Evolutionary conservation across 2,797 vertebrate species (phyloP).

Genomic region (Prunella strophiata): DNA sequence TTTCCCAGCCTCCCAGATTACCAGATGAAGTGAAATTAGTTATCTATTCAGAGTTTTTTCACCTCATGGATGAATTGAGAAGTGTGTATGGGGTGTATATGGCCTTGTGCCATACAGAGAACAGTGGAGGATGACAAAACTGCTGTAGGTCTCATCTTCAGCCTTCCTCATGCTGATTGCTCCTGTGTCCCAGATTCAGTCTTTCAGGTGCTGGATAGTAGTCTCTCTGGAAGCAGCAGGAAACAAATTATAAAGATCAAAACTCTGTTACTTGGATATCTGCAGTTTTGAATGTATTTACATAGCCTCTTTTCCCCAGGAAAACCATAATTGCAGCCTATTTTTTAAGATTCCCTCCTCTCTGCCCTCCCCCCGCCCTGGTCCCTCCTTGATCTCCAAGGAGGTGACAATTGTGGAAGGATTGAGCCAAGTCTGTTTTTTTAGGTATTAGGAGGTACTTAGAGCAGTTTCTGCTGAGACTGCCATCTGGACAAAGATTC

Average conservation of each 20-base stretch:
- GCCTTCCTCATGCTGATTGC: background rate
- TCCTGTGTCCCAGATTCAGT: background rate
- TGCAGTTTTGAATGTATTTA: background rate
- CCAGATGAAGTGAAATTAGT: background rate
- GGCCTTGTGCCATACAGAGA: background rate
- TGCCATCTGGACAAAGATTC: constrained; percentile 35
- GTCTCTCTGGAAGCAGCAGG: background rate
- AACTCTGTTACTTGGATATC: background rate
- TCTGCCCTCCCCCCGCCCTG: background rate
- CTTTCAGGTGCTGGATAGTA: background rate
- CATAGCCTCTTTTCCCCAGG: background rate
- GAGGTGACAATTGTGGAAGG: constrained; percentile 48
- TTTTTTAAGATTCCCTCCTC: background rate
- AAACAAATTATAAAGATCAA: background rate
- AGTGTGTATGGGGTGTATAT: background rate
- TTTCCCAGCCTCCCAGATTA: background rate
- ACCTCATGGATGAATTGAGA: background rate
- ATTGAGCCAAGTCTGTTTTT: constrained; percentile 46
- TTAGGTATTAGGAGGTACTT: constrained; percentile 33
- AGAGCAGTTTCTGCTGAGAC: constrained; percentile 11
- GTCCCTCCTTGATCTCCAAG: background rate
- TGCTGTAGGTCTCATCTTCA: background rate
- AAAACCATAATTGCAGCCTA: background rate
- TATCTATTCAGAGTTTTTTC: background rate
- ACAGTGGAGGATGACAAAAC: background rate